A percentile compares a stretch with the other conserved stretches of the same genome.
These are phyloP conservation scores for Panthera tigris DNA, from an alignment of 2,113 vertebrate species.

Conservation along the genomic window DNA sequence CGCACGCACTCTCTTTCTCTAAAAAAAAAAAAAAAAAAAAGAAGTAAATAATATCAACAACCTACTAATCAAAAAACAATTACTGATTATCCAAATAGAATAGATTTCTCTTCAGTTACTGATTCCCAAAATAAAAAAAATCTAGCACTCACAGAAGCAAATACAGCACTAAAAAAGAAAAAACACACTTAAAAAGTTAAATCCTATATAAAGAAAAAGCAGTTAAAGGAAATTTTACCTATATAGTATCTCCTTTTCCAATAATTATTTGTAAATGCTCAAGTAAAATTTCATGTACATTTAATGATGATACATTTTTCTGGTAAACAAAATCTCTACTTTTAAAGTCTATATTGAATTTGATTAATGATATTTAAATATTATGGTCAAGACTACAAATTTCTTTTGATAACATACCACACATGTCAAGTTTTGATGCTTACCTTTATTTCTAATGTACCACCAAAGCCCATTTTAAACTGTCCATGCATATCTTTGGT, in stretches of 20 bases:
- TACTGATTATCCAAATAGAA: constrained; percentile 13
- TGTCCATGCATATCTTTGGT: constrained; percentile 94
- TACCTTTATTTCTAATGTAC: constrained; percentile 98
- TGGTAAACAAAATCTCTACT: constrained; percentile 52
- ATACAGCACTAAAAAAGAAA: background rate
- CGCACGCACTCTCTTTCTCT: too few species aligned
- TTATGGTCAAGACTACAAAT: constrained; percentile 22
- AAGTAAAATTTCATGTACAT: background rate
- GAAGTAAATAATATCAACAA: background rate
- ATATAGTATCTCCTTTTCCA: constrained; percentile 35
- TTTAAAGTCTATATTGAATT: constrained; percentile 14
- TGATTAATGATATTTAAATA: background rate
- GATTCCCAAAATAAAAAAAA: constrained; percentile 7
- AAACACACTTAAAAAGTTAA: background rate
- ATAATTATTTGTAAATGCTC: background rate
- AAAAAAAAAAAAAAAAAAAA: too few species aligned
- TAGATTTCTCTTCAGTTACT: background rate
- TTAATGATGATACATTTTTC: constrained; percentile 8
- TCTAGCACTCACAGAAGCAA: background rate
- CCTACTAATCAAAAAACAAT: background rate
- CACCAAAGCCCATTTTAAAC: constrained; percentile 98
- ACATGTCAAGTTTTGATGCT: constrained; percentile 50
- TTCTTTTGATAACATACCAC: background rate
- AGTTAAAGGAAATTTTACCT: constrained; percentile 37
- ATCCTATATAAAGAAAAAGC: background rate